phyloP scores from a whole-genome alignment of 2,888 invertebrate species.

The Drosophila birchii region DNA sequence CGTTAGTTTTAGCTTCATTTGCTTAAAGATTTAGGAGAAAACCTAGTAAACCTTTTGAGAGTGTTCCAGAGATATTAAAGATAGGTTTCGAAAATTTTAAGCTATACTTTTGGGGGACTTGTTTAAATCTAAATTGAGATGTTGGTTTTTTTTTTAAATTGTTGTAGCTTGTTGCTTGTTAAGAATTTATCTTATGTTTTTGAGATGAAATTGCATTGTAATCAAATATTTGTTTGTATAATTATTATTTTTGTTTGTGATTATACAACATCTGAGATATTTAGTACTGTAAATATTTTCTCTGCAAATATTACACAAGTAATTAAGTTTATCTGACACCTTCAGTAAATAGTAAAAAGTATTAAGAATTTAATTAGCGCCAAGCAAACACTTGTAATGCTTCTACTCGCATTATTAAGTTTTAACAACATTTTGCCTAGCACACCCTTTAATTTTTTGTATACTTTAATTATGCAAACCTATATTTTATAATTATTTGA shows the following conservation, averaged over 20 bases:
- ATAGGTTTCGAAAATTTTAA: background rate
- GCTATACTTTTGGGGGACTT: conserved; percentile 10
- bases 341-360: background rate
- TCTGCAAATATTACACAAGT: background rate
- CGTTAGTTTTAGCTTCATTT: background rate
- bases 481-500: background rate
- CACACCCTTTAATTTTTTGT: background rate
- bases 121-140: background rate
- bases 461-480: too few species aligned
- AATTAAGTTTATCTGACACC: background rate
- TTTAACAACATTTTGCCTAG: background rate
- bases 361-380: background rate
- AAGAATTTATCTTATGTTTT: background rate
- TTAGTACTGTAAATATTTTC: background rate
- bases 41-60: background rate
- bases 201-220: background rate
- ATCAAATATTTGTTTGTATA: background rate
- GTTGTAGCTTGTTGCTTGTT: background rate
- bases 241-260: background rate
- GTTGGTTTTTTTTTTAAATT: background rate
- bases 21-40: background rate
- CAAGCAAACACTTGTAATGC: background rate
- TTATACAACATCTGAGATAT: background rate
- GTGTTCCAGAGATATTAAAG: background rate
- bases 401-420: background rate